Evolutionary conservation across 2,888 invertebrate species (phyloP).

Genomic region (Dilophus febrilis): DNA sequence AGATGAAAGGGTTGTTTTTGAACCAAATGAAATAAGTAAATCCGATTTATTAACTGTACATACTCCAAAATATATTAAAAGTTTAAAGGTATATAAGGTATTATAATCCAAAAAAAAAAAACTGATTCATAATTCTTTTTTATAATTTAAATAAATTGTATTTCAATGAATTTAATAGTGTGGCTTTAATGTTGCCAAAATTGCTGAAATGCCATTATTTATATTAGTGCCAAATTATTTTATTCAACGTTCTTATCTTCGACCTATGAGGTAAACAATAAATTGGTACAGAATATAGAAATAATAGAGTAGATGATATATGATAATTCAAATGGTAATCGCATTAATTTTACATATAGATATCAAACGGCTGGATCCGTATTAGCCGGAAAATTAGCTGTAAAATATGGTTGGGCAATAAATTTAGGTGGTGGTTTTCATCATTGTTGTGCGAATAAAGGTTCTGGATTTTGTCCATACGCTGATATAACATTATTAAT

Average conservation of each 20-base stretch:
- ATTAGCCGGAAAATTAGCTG: slow-evolving; percentile 62
- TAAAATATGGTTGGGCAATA: slow-evolving; percentile 73
- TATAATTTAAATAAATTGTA: too few species aligned
- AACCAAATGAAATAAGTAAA: slow-evolving; percentile 52
- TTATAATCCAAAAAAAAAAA: too few species aligned
- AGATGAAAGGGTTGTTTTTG: slow-evolving; percentile 42
- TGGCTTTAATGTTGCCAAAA: slow-evolving; percentile 61
- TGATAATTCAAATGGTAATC: too few species aligned
- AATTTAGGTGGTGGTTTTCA: slow-evolving; percentile 88
- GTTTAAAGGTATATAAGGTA: slow-evolving; percentile 43
- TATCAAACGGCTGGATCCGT: slow-evolving; percentile 71
- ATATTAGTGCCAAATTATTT: slow-evolving; percentile 59
- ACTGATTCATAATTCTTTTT: too few species aligned
- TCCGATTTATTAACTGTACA: slow-evolving; percentile 62
- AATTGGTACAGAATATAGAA: too few species aligned
- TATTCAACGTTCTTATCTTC: slow-evolving; percentile 57
- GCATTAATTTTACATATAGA: too few species aligned
- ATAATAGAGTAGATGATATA: too few species aligned
- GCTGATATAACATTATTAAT: slow-evolving; percentile 74
- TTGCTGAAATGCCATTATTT: slow-evolving; percentile 60
- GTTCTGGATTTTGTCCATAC: slow-evolving; percentile 81
- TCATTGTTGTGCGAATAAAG: slow-evolving; percentile 58
- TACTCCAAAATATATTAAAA: slow-evolving; percentile 51
- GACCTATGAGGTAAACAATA: slow-evolving; percentile 54
- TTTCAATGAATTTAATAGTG: too few species aligned